Percentiles rank a stretch among this genome's conserved stretches.
Conservation (phyloP, 2,888 invertebrate genomes). For the Lochmaea crataegi region DNA sequence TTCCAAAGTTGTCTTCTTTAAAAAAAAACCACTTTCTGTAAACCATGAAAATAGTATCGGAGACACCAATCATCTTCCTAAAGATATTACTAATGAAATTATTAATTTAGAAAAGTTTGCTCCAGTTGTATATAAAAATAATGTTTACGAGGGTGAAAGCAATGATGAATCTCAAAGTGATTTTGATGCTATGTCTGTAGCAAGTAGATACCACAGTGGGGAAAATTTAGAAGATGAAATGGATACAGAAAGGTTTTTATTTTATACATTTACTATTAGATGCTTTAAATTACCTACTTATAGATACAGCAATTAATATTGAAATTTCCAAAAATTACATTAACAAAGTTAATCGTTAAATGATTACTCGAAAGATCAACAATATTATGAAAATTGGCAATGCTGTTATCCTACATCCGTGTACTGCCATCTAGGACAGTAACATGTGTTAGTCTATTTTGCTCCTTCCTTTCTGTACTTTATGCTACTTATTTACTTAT, state of each 20-base stretch:
- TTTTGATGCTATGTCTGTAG: constrained; percentile 69
- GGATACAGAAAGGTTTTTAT: constrained; percentile 70
- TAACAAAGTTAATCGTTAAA: too few relatives aligned
- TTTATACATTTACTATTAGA: neutral
- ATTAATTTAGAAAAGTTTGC: neutral
- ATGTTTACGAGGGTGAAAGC: constrained; percentile 38
- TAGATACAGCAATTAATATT: too few relatives aligned
- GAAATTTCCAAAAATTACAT: too few relatives aligned
- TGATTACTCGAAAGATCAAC: too few relatives aligned
- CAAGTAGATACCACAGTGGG: constrained; percentile 70
- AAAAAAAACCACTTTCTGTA: neutral
- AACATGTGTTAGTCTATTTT: too few relatives aligned
- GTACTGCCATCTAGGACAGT: too few relatives aligned
- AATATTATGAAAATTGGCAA: too few relatives aligned
- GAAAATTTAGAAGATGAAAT: constrained; percentile 70
- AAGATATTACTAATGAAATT: constrained; percentile 8
- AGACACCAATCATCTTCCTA: neutral
- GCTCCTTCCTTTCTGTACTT: too few relatives aligned
- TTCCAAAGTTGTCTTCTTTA: neutral
- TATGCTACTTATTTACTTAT: too few relatives aligned
- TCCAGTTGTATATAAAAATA: constrained; percentile 28
- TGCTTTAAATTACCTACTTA: too few relatives aligned
- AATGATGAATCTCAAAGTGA: constrained; percentile 50
- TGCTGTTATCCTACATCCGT: too few relatives aligned
- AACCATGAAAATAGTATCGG: neutral